A percentile compares a stretch with the other conserved stretches of the same genome.
Conservation (phyloP, 2,797 vertebrate genomes). For the Eulemur mongoz region DNA sequence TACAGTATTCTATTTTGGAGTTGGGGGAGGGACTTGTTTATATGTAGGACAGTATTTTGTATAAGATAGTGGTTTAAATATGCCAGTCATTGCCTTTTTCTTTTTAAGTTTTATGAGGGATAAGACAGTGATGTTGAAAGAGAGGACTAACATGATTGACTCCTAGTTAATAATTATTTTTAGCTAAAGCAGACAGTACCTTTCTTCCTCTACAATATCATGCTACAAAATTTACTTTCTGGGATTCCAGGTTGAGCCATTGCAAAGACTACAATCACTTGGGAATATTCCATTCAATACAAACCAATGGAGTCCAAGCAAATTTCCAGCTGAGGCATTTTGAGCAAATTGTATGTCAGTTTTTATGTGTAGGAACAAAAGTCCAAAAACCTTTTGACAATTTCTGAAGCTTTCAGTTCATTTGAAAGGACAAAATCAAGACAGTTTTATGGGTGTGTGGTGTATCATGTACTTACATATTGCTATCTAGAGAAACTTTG, state of each 20-base stretch:
- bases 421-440: conserved; percentile 54
- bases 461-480: background rate
- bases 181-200: background rate
- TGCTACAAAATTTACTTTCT: background rate
- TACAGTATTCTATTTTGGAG: background rate
- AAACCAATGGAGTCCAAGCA: conserved; percentile 4
- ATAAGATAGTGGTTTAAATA: background rate
- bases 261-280: conserved; percentile 22
- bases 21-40: background rate
- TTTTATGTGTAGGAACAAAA: conserved; percentile 57
- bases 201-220: background rate
- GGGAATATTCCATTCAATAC: conserved; percentile 33
- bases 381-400: conserved; percentile 43
- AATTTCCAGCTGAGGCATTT: conserved; percentile 62
- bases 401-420: conserved; percentile 46
- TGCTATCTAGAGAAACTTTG: background rate
- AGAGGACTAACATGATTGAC: background rate
- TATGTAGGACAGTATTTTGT: background rate
- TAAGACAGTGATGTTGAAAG: background rate
- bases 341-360: conserved; percentile 54
- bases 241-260: background rate
- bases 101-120: conserved; percentile 6
- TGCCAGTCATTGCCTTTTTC: background rate
- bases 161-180: conserved; percentile 21
- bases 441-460: background rate